Percentiles rank a stretch among this genome's conserved stretches.
phyloP scores from a whole-genome alignment of 1,140 invertebrate genomes.

The Cydia fagiglandana region DNA sequence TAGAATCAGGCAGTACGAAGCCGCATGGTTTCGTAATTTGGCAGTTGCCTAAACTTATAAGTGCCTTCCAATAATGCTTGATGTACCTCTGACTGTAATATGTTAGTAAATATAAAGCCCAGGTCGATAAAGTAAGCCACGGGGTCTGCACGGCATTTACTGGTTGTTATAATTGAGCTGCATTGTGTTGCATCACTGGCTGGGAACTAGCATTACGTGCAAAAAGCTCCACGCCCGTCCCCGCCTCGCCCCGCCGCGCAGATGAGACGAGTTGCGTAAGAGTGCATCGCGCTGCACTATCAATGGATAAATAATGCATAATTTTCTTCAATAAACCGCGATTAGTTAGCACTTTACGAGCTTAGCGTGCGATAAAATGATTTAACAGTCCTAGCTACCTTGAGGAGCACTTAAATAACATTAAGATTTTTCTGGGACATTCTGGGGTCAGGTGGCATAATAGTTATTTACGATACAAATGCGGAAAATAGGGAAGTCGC shows the following conservation, averaged over 20 bases:
- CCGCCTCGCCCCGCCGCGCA: background rate
- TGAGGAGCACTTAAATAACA: background rate
- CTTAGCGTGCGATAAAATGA: background rate
- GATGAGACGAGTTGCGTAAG: slow-evolving; percentile 17
- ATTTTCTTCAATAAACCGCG: background rate
- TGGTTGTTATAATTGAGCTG: background rate
- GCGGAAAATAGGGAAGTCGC: too few species aligned
- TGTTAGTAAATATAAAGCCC: background rate
- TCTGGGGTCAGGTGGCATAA: background rate
- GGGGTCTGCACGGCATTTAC: slow-evolving; percentile 4
- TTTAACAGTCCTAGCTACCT: background rate
- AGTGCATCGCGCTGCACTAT: slow-evolving; percentile 8
- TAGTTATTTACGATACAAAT: too few species aligned
- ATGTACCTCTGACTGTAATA: too few species aligned
- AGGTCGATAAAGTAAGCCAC: slow-evolving; percentile 5
- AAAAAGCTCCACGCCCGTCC: slow-evolving; percentile 24
- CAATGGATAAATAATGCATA: slow-evolving; percentile 19
- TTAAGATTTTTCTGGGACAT: background rate
- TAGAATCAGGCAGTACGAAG: too few species aligned
- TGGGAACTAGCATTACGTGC: slow-evolving; percentile 12
- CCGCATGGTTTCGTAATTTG: background rate
- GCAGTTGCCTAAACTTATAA: background rate
- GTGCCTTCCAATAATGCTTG: too few species aligned
- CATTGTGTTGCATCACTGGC: slow-evolving; percentile 21
- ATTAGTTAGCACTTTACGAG: background rate